These are phyloP conservation scores for Altica lythri DNA, from an alignment of 2,888 invertebrate species.

Conservation along the genomic window DNA sequence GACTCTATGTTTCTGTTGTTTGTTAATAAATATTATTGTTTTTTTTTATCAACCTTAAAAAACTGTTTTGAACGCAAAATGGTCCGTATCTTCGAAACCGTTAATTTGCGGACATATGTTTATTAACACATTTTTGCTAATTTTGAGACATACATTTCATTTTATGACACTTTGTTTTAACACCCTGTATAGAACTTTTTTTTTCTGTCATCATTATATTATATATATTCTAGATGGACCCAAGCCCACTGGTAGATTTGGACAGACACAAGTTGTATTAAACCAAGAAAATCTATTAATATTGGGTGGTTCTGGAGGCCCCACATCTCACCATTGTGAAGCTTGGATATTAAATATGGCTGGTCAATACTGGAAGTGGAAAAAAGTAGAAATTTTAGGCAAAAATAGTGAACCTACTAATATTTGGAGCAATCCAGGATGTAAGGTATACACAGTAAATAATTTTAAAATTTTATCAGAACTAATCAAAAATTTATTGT, in stretches of 20 bases:
- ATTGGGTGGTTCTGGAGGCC: slow-evolving; percentile 86
- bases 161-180: too few species aligned
- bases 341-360: slow-evolving; percentile 87
- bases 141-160: too few species aligned
- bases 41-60: too few species aligned
- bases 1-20: too few species aligned
- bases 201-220: not conserved
- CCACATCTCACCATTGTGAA: slow-evolving; percentile 86
- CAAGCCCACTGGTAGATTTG: slow-evolving; percentile 67
- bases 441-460: too few species aligned
- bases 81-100: too few species aligned
- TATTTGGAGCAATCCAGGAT: slow-evolving; percentile 93
- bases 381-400: slow-evolving; percentile 74
- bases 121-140: too few species aligned
- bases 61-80: too few species aligned
- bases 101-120: too few species aligned
- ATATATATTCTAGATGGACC: slow-evolving; percentile 38
- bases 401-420: slow-evolving; percentile 81
- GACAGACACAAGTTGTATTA: slow-evolving; percentile 87
- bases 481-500: slow-evolving; percentile 8
- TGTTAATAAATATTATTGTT: too few species aligned
- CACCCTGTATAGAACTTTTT: too few species aligned
- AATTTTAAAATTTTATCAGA: not conserved
- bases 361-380: slow-evolving; percentile 73
- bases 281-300: slow-evolving; percentile 79